A percentile compares a stretch with the other conserved stretches of the same genome.
Evolutionary conservation across 2,113 vertebrate genomes (phyloP).

Genomic region (Calypte anna): DNA sequence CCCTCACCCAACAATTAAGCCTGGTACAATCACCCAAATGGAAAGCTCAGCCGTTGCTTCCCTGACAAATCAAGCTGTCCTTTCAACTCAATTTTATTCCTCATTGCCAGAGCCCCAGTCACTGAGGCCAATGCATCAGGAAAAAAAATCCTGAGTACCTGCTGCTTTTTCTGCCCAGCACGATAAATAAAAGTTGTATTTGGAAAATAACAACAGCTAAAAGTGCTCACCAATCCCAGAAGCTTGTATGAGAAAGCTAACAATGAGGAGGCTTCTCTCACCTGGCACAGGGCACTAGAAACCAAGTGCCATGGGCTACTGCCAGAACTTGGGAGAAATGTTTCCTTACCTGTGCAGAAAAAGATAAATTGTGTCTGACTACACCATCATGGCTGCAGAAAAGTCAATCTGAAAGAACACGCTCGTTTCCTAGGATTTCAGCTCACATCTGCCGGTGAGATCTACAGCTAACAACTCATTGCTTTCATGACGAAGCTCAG

Average conservation of each 20-base stretch:
- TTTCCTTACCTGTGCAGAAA: neutral
- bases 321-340: rapidly evolving
- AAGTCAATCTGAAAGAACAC: neutral
- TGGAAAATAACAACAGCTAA: neutral
- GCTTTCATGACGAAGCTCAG: neutral
- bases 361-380: neutral
- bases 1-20: neutral
- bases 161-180: neutral
- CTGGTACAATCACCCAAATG: rapidly evolving
- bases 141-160: neutral
- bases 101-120: neutral
- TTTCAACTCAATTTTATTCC: neutral
- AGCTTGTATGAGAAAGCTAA: neutral
- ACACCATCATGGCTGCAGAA: neutral
- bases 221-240: neutral
- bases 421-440: neutral
- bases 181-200: neutral
- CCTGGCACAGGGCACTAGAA: neutral
- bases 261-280: neutral
- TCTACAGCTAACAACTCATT: neutral
- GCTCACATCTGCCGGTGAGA: neutral
- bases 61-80: neutral
- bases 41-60: neutral
- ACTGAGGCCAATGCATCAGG: neutral
- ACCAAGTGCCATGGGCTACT: rapidly evolving